A percentile compares a stretch with the other conserved stretches of the same genome.
phyloP scores from a whole-genome alignment of 2,888 invertebrate species.

The Dilophus febrilis region DNA sequence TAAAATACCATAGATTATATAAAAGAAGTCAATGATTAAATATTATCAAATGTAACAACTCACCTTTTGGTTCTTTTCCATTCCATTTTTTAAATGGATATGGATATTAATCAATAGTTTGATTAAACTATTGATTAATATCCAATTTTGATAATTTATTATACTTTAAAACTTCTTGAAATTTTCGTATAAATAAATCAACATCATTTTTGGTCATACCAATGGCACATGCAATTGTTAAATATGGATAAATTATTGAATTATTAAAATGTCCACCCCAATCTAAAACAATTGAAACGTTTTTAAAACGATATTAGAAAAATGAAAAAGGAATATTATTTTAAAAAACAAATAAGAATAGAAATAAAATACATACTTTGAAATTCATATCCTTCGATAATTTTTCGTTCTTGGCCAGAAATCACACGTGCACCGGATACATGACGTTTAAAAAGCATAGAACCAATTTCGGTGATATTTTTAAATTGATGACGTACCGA shows the following conservation, averaged over 20 bases:
- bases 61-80: no score
- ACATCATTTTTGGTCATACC: conserved; percentile 49
- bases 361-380: conserved; percentile 32
- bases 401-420: conserved; percentile 33
- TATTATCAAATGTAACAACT: no score
- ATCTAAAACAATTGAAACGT: conserved; percentile 28
- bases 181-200: conserved; percentile 45
- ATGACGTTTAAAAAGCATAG: conserved; percentile 53
- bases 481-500: conserved; percentile 18
- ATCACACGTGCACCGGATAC: conserved; percentile 56
- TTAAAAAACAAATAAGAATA: neutral
- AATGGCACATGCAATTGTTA: conserved; percentile 57
- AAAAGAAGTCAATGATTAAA: no score
- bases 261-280: conserved; percentile 46
- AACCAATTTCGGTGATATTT: conserved; percentile 43
- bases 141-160: no score
- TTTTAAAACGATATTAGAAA: neutral
- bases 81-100: no score
- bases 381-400: conserved; percentile 37
- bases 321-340: no score
- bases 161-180: conserved; percentile 45
- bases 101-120: no score
- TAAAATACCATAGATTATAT: no score
- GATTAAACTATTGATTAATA: no score
- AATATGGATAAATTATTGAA: conserved; percentile 39